phyloP scores from a whole-genome alignment of 2,113 vertebrate genomes.

The Laticauda colubrina region DNA sequence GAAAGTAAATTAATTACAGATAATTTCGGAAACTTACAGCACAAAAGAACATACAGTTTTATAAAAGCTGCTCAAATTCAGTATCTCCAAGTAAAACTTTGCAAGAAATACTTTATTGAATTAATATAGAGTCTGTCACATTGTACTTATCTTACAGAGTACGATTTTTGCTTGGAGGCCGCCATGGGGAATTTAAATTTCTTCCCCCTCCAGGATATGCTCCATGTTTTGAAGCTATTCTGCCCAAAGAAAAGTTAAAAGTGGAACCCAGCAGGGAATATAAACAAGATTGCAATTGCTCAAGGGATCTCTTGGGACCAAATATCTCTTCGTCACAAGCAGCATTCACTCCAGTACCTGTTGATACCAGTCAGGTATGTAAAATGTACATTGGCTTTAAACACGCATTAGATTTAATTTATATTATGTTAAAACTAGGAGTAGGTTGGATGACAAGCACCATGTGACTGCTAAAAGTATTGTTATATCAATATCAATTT shows the following conservation, averaged over 20 bases:
- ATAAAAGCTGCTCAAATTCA: background rate
- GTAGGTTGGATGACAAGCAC: background rate
- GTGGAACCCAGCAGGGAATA: constrained; percentile 87
- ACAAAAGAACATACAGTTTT: background rate
- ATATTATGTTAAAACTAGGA: background rate
- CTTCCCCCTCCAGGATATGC: constrained; percentile 92
- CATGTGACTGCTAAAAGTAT: background rate
- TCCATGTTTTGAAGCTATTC: constrained; percentile 90
- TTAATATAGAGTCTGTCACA: constrained; percentile 1
- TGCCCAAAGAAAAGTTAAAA: constrained; percentile 90
- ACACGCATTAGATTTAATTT: background rate
- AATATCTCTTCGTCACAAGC: constrained; percentile 87
- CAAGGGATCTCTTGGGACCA: constrained; percentile 84
- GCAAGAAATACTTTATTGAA: background rate
- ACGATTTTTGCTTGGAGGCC: constrained; percentile 89
- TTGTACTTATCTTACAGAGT: constrained; percentile 69
- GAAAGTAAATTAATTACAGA: background rate
- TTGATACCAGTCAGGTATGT: constrained; percentile 90
- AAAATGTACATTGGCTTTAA: background rate
- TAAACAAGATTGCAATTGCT: constrained; percentile 79
- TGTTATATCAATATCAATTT: background rate
- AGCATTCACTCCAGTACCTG: constrained; percentile 89
- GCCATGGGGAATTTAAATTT: constrained; percentile 96
- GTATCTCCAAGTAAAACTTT: background rate
- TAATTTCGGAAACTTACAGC: background rate